Base-by-base conservation (phyloP, 2,888 invertebrate species). In the Ischnura elegans region DNA sequence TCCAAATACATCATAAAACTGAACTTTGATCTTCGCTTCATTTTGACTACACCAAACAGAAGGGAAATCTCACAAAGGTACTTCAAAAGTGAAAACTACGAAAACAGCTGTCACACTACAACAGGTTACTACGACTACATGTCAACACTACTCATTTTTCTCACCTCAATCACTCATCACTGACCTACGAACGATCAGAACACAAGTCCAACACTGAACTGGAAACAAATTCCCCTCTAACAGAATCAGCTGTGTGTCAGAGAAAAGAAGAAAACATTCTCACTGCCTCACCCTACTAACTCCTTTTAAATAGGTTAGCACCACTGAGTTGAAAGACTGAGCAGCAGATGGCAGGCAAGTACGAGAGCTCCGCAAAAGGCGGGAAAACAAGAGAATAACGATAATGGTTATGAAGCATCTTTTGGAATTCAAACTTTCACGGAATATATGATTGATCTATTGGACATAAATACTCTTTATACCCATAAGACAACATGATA, bases 221-320 rank as follows among this genome's bases (percentile, higher is more conserved):
- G 21, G 0, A 25, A 90, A 2, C 43, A 61, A 25, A 43, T 0
- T 13, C 16, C 36, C 43, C 13, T 36, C 55, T 43, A 43, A 6
- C 61, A 90, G 43, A 29, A 61, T 36, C 61, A 90, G 90, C 90
- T 61, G 90, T 61, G 42, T 43, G 21, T 90, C 90, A 66, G 25
- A 42, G 90, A 90, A 43, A 36, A 25, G 90, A 43, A 43, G 90
- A 90, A 90, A 61, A 90, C 90, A 90, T 36, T 61, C 90, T 90
- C 61, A 61, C 90, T 43, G 55, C 45, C 25, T 4, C n/a, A 25
- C 55, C 21, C 42, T 10, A 43, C 43, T 25, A n/a, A n/a, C 90
- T 42, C 45, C 90, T 90, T 90, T 90, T 90, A 90, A 90, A 90
- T 90, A 90, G 43, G 42, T 13, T n/a, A 19, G 42, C 43, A 45